phyloP scores from a whole-genome alignment of 2,888 invertebrate species.

The Malthinus flaveolus region DNA sequence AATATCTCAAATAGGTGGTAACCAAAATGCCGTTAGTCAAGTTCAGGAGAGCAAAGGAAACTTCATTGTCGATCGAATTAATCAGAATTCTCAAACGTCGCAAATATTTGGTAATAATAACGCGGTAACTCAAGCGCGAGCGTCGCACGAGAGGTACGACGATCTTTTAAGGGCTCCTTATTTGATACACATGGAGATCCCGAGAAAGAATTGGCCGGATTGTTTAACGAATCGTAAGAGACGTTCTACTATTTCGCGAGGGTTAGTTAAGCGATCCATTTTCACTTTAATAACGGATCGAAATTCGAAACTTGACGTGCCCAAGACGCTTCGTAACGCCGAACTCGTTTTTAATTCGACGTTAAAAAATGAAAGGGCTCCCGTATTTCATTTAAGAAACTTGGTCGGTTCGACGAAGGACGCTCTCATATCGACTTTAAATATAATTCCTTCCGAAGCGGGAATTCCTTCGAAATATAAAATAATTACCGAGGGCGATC shows the following conservation, averaged over 20 bases:
- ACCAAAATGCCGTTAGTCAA: slow-evolving; percentile 12
- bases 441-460: slow-evolving; percentile 48
- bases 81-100: neutral
- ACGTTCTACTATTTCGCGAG: slow-evolving; percentile 25
- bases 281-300: slow-evolving; percentile 42
- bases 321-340: slow-evolving; percentile 50
- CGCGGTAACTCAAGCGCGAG: neutral
- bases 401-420: slow-evolving; percentile 49
- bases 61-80: neutral
- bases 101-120: slow-evolving; percentile 4
- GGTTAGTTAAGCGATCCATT: slow-evolving; percentile 1
- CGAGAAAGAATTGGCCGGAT: neutral
- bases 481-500: slow-evolving; percentile 37
- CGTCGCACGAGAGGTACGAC: too few species aligned
- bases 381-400: slow-evolving; percentile 49
- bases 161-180: slow-evolving; percentile 1
- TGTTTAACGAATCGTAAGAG: slow-evolving; percentile 6
- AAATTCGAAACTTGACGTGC: slow-evolving; percentile 45
- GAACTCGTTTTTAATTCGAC: slow-evolving; percentile 47
- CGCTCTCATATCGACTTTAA: slow-evolving; percentile 46
- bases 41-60: neutral
- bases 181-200: neutral
- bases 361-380: slow-evolving; percentile 49
- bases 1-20: slow-evolving; percentile 21
- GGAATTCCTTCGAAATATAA: slow-evolving; percentile 49